These are phyloP conservation scores for Apis dorsata DNA, from an alignment of 1,140 invertebrate genomes.

Conservation along the genomic window DNA sequence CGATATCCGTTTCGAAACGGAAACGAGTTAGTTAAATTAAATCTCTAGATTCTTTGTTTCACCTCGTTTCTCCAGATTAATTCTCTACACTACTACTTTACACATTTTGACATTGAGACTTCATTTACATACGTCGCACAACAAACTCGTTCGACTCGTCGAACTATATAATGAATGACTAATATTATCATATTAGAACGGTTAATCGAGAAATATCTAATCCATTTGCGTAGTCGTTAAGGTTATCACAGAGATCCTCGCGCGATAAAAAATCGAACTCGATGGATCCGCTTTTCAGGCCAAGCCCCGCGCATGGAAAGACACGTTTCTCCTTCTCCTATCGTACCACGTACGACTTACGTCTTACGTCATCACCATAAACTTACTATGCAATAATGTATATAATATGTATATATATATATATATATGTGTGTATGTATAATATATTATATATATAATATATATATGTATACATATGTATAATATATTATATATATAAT, in stretches of 20 bases:
- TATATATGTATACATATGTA: slow-evolving; percentile 33
- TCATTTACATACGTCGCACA: no score
- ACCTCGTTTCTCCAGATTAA: no score
- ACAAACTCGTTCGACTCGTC: no score
- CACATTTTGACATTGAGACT: no score
- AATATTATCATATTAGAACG: no score
- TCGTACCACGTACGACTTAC: slow-evolving; percentile 42
- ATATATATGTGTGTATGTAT: slow-evolving; percentile 24
- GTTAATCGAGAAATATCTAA: not conserved
- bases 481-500: slow-evolving; percentile 41
- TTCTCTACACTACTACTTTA: no score
- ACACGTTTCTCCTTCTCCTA: slow-evolving; percentile 30
- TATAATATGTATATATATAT: slow-evolving; percentile 46
- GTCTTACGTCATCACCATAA: slow-evolving; percentile 41
- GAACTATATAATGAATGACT: no score
- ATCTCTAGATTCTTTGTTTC: no score
- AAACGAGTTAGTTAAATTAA: no score
- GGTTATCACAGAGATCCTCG: slow-evolving; percentile 46
- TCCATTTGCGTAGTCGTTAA: not conserved
- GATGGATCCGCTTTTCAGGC: slow-evolving; percentile 42
- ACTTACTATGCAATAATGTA: slow-evolving; percentile 50
- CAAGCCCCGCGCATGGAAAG: slow-evolving; percentile 40
- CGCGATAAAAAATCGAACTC: slow-evolving; percentile 11
- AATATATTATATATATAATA: slow-evolving; percentile 41
- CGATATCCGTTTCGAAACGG: no score